Evolutionary conservation across 2,797 vertebrate genomes (phyloP).

Genomic region (Pachyuromys duprasi): DNA sequence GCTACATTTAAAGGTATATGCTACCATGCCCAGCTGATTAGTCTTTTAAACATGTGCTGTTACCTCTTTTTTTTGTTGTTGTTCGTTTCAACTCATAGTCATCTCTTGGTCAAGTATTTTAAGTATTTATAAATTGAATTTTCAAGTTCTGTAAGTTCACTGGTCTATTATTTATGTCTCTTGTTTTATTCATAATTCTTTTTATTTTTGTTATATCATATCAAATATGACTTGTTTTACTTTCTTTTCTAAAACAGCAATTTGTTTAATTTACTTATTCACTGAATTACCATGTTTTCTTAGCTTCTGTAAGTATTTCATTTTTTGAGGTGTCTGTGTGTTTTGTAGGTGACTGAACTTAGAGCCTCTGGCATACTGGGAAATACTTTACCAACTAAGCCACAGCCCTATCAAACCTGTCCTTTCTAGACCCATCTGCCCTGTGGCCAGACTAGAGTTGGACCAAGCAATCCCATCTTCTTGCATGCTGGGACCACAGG

Average conservation of each 20-base stretch:
- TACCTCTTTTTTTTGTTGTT: neutral
- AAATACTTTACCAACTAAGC: neutral
- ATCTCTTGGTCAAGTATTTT: neutral
- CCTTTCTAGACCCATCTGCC: neutral
- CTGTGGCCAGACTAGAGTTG: neutral
- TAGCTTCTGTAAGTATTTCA: neutral
- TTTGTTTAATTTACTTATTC: neutral
- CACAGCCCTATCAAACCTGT: neutral
- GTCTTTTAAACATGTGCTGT: neutral
- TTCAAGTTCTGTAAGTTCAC: neutral
- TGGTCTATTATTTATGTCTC: neutral
- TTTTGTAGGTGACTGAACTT: neutral
- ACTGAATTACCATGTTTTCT: neutral
- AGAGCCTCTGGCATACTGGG: neutral
- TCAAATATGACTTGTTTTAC: neutral
- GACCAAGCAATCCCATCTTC: neutral
- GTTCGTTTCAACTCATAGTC: neutral
- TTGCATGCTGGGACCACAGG: neutral
- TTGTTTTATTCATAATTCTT: constrained; percentile 6
- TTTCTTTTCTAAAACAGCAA: constrained; percentile 2
- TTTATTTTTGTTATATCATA: neutral
- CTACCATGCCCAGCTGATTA: neutral
- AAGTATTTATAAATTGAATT: constrained; percentile 23
- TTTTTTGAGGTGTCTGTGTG: neutral
- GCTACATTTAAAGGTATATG: neutral